A percentile compares a stretch with the other conserved stretches of the same genome.
Conservation (phyloP, 2,113 vertebrate species). For the Sylvietta virens region DNA sequence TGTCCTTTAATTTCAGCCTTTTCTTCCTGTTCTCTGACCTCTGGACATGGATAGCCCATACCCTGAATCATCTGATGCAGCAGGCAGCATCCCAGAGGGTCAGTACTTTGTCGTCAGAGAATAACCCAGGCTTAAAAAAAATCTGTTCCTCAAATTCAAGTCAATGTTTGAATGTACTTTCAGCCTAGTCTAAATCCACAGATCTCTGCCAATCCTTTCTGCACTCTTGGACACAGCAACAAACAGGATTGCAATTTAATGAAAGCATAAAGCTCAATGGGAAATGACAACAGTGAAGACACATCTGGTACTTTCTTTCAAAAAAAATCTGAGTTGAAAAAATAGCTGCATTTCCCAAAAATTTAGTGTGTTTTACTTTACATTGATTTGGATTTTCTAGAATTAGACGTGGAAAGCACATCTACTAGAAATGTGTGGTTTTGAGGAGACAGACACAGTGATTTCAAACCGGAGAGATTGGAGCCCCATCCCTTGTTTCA, state of each 20-base stretch:
- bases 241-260: background rate
- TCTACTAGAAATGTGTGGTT: background rate
- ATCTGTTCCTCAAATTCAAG: background rate
- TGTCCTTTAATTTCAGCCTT: slow-evolving; percentile 28
- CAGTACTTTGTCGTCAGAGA: slow-evolving; percentile 21
- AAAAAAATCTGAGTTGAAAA: background rate
- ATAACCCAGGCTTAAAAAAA: background rate
- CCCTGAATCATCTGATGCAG: slow-evolving; percentile 16
- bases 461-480: background rate
- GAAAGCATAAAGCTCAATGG: background rate
- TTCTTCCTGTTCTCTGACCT: slow-evolving; percentile 21
- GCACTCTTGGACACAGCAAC: background rate
- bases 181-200: background rate
- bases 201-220: background rate
- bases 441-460: background rate
- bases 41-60: background rate
- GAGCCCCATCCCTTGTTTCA: background rate
- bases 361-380: background rate
- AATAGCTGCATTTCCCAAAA: background rate
- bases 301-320: background rate
- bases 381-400: background rate
- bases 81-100: background rate
- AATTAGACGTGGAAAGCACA: background rate
- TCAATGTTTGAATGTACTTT: background rate
- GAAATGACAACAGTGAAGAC: background rate